phyloP scores from a whole-genome alignment of 2,113 vertebrate species.

The Etheostoma spectabile region DNA sequence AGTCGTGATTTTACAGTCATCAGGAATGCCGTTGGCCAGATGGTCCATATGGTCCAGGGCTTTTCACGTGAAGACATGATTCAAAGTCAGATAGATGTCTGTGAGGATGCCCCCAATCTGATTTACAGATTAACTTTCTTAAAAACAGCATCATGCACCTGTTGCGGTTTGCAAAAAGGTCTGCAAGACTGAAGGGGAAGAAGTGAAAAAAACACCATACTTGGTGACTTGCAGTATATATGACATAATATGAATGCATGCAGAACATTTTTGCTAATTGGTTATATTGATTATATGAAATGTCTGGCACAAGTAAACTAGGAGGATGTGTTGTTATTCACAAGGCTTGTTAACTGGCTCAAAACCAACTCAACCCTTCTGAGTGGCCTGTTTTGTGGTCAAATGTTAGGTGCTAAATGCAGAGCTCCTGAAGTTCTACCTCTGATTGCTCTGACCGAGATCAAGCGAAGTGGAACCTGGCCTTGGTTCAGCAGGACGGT shows the following conservation, averaged over 20 bases:
- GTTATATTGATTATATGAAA: no score
- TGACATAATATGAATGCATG: background rate
- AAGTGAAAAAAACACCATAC: background rate
- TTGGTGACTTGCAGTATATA: background rate
- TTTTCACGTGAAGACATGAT: conserved; percentile 60
- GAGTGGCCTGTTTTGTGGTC: background rate
- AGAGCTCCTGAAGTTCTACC: background rate
- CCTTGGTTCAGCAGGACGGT: background rate
- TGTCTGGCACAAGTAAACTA: no score
- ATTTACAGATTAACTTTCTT: conserved; percentile 74
- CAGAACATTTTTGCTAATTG: no score
- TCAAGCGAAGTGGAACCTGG: background rate
- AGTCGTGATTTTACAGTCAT: conserved; percentile 26
- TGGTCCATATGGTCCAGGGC: conserved; percentile 68
- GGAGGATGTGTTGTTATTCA: background rate
- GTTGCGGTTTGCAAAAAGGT: conserved; percentile 18
- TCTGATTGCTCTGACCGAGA: background rate
- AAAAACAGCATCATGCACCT: conserved; percentile 42
- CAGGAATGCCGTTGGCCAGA: conserved; percentile 29
- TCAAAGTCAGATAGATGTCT: conserved; percentile 46
- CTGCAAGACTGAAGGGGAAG: background rate
- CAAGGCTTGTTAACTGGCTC: background rate
- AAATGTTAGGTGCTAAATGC: no score
- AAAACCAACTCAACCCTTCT: background rate
- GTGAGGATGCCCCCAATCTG: conserved; percentile 55